phyloP scores from a whole-genome alignment of 2,797 vertebrate genomes.

The Hozukius guyotensis region DNA sequence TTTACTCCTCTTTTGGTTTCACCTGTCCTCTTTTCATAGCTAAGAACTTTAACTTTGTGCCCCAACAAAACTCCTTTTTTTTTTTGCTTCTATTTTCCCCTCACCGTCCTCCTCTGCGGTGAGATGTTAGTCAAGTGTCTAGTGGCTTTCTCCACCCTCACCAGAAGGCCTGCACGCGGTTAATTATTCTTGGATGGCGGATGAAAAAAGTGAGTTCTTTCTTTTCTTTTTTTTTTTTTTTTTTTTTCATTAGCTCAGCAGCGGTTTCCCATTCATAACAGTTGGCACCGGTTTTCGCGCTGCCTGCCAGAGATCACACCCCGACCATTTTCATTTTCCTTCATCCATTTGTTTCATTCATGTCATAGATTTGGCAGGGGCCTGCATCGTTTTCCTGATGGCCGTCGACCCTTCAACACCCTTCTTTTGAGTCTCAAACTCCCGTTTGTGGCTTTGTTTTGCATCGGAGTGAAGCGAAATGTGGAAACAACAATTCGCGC shows the following conservation, averaged over 20 bases:
- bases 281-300: constrained; percentile 75
- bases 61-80: neutral
- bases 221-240: constrained; percentile 28
- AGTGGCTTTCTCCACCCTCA: constrained; percentile 74
- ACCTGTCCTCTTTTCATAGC: constrained; percentile 12
- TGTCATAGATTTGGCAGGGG: constrained; percentile 78
- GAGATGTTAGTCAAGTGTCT: constrained; percentile 68
- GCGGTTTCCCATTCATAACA: constrained; percentile 80
- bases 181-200: constrained; percentile 82
- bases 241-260: constrained; percentile 74
- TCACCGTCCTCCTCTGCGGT: constrained; percentile 44
- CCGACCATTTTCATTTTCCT: constrained; percentile 79
- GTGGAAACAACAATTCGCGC: constrained; percentile 47
- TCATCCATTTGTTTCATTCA: constrained; percentile 81
- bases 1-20: constrained; percentile 2
- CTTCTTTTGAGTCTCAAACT: constrained; percentile 56
- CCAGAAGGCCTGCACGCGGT: constrained; percentile 71
- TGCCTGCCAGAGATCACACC: constrained; percentile 82
- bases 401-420: constrained; percentile 65
- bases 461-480: constrained; percentile 32
- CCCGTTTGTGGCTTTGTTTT: constrained; percentile 69
- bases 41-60: neutral
- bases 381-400: constrained; percentile 70
- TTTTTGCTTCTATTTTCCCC: neutral
- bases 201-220: constrained; percentile 57